Evolutionary conservation across 2,797 vertebrate genomes (phyloP).

Genomic region (Octomys mimax): DNA sequence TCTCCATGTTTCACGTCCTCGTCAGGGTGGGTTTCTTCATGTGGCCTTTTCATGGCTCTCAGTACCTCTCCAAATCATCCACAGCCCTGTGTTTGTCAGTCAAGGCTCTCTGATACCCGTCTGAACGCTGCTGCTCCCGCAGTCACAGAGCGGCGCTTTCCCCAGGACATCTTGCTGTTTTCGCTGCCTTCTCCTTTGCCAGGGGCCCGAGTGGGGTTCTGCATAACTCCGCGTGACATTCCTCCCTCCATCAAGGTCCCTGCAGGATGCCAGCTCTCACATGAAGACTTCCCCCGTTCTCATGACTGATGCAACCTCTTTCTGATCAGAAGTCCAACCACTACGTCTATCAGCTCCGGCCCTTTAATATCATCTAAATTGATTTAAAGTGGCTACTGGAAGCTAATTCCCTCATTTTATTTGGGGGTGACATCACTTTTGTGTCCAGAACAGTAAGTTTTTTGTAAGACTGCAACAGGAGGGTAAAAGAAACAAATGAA

Average conservation of each 20-base stretch:
- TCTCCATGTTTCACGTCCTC: background rate
- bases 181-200: background rate
- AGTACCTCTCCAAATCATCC: background rate
- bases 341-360: background rate
- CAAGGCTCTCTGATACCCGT: background rate
- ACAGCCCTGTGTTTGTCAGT: background rate
- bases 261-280: background rate
- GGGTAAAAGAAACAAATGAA: background rate
- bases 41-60: background rate
- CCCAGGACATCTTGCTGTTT: background rate
- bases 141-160: conserved; percentile 4
- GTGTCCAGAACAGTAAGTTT: background rate
- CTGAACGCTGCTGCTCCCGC: background rate
- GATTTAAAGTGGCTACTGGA: background rate
- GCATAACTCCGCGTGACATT: background rate
- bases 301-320: background rate
- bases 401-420: background rate
- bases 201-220: background rate
- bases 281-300: background rate
- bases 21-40: background rate
- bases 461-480: background rate
- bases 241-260: background rate
- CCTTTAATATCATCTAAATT: background rate
- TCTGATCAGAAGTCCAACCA: background rate
- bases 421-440: background rate